Percentiles rank a stretch among this genome's conserved stretches.
These are phyloP conservation scores for Taxidea taxus DNA, from an alignment of 2,113 vertebrate genomes.

Conservation along the genomic window DNA sequence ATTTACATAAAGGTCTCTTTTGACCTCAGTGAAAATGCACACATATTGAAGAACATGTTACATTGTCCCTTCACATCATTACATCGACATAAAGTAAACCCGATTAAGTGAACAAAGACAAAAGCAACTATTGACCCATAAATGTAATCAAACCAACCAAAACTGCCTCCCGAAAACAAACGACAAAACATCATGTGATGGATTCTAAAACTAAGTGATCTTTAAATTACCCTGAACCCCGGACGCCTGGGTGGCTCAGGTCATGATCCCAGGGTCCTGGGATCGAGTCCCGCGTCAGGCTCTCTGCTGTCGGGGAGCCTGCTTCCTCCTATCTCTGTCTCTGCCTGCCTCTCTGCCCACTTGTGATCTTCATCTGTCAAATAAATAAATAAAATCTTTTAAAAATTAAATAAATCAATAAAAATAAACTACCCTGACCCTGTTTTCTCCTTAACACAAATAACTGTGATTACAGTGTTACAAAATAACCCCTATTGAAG, in stretches of 20 bases:
- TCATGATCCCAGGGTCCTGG: too few species aligned
- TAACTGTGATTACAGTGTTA: background rate
- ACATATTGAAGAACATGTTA: background rate
- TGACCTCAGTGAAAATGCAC: background rate
- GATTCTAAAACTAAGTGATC: background rate
- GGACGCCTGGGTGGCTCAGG: too few species aligned
- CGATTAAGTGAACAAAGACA: background rate
- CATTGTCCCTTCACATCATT: background rate
- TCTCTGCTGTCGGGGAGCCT: too few species aligned
- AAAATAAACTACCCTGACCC: too few species aligned
- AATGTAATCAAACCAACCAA: background rate
- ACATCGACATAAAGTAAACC: background rate
- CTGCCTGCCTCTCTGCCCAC: too few species aligned
- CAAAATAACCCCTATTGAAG: background rate
- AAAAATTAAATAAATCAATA: too few species aligned
- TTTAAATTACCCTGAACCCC: background rate
- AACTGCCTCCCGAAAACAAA: background rate
- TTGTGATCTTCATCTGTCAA: too few species aligned
- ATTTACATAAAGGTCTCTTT: background rate
- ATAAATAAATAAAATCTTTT: too few species aligned
- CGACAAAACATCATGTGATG: background rate
- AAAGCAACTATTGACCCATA: background rate
- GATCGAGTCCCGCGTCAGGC: too few species aligned
- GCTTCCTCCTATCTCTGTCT: too few species aligned
- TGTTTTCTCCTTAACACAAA: background rate